A percentile compares a stretch with the other conserved stretches of the same genome.
Conservation (phyloP, 2,888 invertebrate species). For the Hirtodrosophila cameraria region DNA sequence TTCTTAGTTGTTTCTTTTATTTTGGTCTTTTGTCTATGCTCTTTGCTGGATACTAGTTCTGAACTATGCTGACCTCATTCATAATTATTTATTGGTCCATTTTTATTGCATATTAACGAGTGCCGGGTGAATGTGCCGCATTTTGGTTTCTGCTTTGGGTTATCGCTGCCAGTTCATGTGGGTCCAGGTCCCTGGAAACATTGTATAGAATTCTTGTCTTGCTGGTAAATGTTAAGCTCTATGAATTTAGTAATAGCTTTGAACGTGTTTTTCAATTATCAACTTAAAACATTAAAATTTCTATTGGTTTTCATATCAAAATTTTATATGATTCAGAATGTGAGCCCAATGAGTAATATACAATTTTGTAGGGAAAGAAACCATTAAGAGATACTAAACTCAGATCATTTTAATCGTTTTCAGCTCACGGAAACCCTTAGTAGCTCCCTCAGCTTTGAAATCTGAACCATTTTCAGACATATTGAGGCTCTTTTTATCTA, state of each 20-base stretch:
- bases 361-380: not conserved
- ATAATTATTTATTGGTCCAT: conserved; percentile 80
- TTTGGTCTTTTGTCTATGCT: conserved; percentile 64
- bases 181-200: conserved; percentile 38
- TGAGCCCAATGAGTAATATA: conserved; percentile 11
- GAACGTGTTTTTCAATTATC: conserved; percentile 16
- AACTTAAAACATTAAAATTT: conserved; percentile 7
- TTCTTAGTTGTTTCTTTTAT: conserved; percentile 10
- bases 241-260: conserved; percentile 9
- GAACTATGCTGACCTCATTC: conserved; percentile 79
- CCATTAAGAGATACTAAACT: not conserved
- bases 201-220: conserved; percentile 2
- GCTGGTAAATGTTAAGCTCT: conserved; percentile 26
- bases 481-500: too few relatives aligned
- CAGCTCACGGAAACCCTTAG: not conserved
- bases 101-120: conserved; percentile 80
- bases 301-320: not conserved
- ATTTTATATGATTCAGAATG: conserved; percentile 24
- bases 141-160: conserved; percentile 47
- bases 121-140: conserved; percentile 66
- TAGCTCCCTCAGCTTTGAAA: not conserved
- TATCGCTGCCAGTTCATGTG: conserved; percentile 67
- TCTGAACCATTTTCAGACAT: too few relatives aligned
- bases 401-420: not conserved
- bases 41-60: conserved; percentile 55